A percentile compares a stretch with the other conserved stretches of the same genome.
These are phyloP conservation scores for Karalla daura DNA, from an alignment of 2,797 vertebrate species.

Conservation along the genomic window DNA sequence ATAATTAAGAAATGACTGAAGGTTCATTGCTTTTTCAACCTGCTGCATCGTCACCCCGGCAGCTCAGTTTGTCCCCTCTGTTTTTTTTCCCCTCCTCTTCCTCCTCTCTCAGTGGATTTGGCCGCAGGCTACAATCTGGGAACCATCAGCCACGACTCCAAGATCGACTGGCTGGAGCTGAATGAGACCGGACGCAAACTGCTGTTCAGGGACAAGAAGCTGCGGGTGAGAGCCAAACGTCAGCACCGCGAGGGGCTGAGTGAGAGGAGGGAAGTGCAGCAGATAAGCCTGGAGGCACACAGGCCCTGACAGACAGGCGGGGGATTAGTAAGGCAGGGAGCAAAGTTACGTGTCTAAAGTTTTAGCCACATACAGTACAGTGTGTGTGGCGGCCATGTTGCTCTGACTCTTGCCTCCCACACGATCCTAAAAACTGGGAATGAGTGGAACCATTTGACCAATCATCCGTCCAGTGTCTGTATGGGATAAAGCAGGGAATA, in stretches of 20 bases:
- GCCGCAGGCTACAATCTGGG: constrained; percentile 87
- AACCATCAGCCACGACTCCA: constrained; percentile 91
- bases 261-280: constrained; percentile 18
- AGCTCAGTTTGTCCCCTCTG: constrained; percentile 6
- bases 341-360: constrained; percentile 13
- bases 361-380: too few species aligned
- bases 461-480: too few species aligned
- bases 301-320: too few species aligned
- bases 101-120: constrained; percentile 88
- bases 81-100: not conserved
- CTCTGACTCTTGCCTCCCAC: too few species aligned
- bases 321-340: constrained; percentile 3
- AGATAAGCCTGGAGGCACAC: constrained; percentile 27
- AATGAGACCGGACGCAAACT: constrained; percentile 95
- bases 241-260: constrained; percentile 20
- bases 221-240: constrained; percentile 86
- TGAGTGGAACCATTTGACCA: too few species aligned
- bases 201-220: constrained; percentile 97
- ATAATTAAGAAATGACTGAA: constrained; percentile 10
- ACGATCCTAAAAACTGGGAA: too few species aligned
- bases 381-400: too few species aligned
- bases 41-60: constrained; percentile 1
- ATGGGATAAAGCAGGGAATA: too few species aligned
- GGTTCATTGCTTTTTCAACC: constrained; percentile 11
- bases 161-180: constrained; percentile 96